Conservation (phyloP, 2,113 vertebrate genomes). For the Dermatemys mawii region DNA sequence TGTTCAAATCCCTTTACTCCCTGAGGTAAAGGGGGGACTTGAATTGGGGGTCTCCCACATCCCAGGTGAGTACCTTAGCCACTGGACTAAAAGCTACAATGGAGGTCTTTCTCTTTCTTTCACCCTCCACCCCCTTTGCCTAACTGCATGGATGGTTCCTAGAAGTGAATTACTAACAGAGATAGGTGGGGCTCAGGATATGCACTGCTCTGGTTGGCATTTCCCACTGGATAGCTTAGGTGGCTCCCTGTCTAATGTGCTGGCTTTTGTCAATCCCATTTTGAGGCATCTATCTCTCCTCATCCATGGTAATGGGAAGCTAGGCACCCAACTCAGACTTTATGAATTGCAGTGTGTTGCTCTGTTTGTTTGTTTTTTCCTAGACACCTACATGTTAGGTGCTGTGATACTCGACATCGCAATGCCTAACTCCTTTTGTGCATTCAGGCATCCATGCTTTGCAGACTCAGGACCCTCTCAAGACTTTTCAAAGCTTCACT, state of each 20-base stretch:
- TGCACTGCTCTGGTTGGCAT: not conserved
- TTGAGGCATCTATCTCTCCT: not conserved
- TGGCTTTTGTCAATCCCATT: not conserved
- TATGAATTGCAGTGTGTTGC: not conserved
- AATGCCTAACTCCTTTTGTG: not conserved
- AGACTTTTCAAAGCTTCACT: not conserved
- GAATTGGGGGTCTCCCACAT: not conserved
- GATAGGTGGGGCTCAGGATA: not conserved
- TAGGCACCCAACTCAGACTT: not conserved
- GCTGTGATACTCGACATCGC: not conserved
- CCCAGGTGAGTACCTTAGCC: not conserved
- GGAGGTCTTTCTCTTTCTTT: not conserved
- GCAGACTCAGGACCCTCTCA: not conserved
- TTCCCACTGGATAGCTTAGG: not conserved
- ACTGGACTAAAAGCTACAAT: not conserved
- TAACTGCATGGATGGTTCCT: not conserved
- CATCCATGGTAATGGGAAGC: not conserved
- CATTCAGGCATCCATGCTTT: not conserved
- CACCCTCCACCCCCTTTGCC: not conserved
- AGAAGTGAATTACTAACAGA: not conserved
- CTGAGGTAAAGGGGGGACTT: not conserved
- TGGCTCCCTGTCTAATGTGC: not conserved
- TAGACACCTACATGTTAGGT: not conserved
- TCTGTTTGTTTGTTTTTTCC: not conserved
- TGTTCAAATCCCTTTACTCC: not conserved